Conservation (phyloP, 2,113 vertebrate genomes). For the Sterrhoptilus dennistouni region DNA sequence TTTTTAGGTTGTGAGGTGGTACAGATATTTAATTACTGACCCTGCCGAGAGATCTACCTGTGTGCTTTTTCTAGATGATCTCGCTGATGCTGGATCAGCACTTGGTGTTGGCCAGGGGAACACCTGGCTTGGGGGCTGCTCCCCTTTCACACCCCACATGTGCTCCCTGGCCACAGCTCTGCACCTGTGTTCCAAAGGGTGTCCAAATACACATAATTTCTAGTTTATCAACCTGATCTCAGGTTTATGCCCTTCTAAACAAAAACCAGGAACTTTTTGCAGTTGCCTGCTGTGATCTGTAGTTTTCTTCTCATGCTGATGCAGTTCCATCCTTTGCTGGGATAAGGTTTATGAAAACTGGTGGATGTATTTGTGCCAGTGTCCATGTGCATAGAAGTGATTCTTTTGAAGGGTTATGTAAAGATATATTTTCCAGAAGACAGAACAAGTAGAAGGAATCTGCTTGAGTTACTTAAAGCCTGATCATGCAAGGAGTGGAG, state of each 20-base stretch:
- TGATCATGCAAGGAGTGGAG: not conserved
- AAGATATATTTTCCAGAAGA: slow-evolving; percentile 1
- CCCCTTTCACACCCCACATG: not conserved
- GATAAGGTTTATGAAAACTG: not conserved
- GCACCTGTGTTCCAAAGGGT: fast-evolving
- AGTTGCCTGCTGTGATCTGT: not conserved
- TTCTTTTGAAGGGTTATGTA: not conserved
- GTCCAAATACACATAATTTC: not conserved
- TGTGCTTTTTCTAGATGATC: not conserved
- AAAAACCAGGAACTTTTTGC: not conserved
- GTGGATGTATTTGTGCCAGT: not conserved
- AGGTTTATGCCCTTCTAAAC: not conserved
- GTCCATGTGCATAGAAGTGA: fast-evolving
- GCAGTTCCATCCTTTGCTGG: not conserved
- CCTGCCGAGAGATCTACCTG: fast-evolving
- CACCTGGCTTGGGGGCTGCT: not conserved
- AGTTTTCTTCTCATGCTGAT: not conserved
- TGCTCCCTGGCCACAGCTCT: not conserved
- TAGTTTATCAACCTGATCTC: not conserved
- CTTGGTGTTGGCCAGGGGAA: not conserved
- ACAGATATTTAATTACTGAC: not conserved
- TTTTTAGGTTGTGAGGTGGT: not conserved
- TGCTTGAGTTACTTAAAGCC: not conserved
- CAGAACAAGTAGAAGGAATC: not conserved
- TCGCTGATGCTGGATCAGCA: not conserved